Conservation (phyloP, 2,113 vertebrate genomes). For the Dendropsophus ebraccatus region DNA sequence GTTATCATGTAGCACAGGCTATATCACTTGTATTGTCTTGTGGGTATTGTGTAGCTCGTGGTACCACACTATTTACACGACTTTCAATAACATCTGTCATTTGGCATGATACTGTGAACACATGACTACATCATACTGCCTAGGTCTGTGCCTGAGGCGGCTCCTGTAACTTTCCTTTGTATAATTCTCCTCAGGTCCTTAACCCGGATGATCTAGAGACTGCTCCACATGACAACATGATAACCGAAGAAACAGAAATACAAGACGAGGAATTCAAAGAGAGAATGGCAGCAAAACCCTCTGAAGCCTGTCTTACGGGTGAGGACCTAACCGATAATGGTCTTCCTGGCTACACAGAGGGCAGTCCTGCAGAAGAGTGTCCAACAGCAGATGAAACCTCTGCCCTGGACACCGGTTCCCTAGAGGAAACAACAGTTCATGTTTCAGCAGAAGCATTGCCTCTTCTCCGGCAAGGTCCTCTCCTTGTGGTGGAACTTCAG, state of each 20-base stretch:
- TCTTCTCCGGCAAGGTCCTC: slow-evolving; percentile 71
- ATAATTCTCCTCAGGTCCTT: slow-evolving; percentile 60
- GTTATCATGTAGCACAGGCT: no score
- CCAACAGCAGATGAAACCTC: slow-evolving; percentile 66
- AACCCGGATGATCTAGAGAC: slow-evolving; percentile 65
- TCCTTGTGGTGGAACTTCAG: slow-evolving; percentile 75
- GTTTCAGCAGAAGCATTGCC: slow-evolving; percentile 67
- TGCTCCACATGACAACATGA: slow-evolving; percentile 59
- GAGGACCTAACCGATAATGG: slow-evolving; percentile 69
- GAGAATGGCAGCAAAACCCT: slow-evolving; percentile 57
- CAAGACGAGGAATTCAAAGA: slow-evolving; percentile 55
- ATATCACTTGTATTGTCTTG: no score
- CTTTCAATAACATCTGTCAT: no score
- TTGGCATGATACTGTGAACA: no score
- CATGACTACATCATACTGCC: no score
- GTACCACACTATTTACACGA: no score
- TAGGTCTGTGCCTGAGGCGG: not conserved
- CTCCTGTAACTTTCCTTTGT: not conserved
- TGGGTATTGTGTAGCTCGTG: no score
- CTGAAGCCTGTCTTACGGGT: slow-evolving; percentile 61
- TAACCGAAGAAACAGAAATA: slow-evolving; percentile 37
- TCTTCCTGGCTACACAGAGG: slow-evolving; percentile 62
- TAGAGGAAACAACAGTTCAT: slow-evolving; percentile 74
- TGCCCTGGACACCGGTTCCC: slow-evolving; percentile 63
- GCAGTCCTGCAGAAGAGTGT: slow-evolving; percentile 66